Percentiles rank a stretch among this genome's conserved stretches.
Conservation (phyloP, 2,113 vertebrate genomes). For the Pseudolaguvia tuberculata region DNA sequence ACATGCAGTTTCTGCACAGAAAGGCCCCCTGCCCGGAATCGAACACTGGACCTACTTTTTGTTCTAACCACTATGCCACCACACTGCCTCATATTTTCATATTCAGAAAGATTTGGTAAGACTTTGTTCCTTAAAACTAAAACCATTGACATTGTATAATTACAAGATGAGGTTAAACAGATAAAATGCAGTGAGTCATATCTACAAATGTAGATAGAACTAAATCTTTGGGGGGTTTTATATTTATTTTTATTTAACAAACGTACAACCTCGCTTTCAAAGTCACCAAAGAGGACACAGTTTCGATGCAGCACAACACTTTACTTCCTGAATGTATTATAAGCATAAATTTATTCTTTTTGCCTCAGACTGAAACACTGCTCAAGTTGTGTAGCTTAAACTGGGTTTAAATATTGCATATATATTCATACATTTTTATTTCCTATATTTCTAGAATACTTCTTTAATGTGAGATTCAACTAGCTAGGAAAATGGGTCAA, state of each 20-base stretch:
- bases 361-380: too few species aligned
- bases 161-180: neutral
- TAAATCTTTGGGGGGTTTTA: neutral
- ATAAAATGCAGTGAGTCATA: neutral
- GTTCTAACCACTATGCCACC: too few species aligned
- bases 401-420: too few species aligned
- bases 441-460: too few species aligned
- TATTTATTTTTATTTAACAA: neutral
- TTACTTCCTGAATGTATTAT: too few species aligned
- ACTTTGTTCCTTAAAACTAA: neutral
- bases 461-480: neutral
- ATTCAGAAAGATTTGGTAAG: too few species aligned
- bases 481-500: neutral
- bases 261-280: neutral
- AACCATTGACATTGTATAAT: neutral
- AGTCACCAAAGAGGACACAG: neutral
- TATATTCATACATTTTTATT: too few species aligned
- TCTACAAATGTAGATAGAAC: neutral
- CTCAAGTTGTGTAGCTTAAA: too few species aligned
- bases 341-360: neutral
- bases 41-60: too few species aligned
- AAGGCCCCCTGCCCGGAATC: too few species aligned
- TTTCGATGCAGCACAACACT: neutral
- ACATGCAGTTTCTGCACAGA: too few species aligned
- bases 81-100: too few species aligned